Evolutionary conservation across 2,888 invertebrate genomes (phyloP), one percentile per base, ranked within the genome.

Genomic region (Hypomecis atomaria): DNA sequence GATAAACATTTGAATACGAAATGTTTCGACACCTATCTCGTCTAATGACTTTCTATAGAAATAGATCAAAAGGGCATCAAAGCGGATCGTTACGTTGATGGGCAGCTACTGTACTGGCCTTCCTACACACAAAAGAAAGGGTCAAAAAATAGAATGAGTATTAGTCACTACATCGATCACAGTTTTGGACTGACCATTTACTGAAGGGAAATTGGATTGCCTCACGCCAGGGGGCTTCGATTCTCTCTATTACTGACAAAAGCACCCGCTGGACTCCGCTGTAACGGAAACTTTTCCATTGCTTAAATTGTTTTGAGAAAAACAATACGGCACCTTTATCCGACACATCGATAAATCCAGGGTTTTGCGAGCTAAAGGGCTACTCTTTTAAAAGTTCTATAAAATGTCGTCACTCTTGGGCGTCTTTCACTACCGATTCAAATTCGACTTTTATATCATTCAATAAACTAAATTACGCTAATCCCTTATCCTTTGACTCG

Each of bases 381-480:
- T 56, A 50, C 43, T 43, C 36, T 55, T 70, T 66, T 68, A 73
- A 70, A n/a, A 56, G 38, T 38, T 65, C 65, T 52, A 72, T 67
- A 67, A 50, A 54, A 58, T 69, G 56, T 23, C 64, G 67, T 74
- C 77, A 76, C 78, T 69, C 71, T 73, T 65, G 62, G 71, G 50
- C 65, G 59, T 70, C 63, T 69, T 70, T 66, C 65, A 75, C 74
- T 70, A 68, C 68, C 71, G 71, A 61, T 64, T 75, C 68, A 59
- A 55, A 70, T 72, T 73, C 56, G 55, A 58, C 69, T 73, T 71
- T 76, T 72, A 75, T 76, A 62, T 67, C 33, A 74, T 67, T 78
- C 69, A 79, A 82, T 81, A 73, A 82, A 82, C 75, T 81, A 79
- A 85, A 89, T 89, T 82, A 84, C 80, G 76, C 72, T 89, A 86